Conservation (phyloP, 2,113 vertebrate species). For the Tupaia tana region DNA sequence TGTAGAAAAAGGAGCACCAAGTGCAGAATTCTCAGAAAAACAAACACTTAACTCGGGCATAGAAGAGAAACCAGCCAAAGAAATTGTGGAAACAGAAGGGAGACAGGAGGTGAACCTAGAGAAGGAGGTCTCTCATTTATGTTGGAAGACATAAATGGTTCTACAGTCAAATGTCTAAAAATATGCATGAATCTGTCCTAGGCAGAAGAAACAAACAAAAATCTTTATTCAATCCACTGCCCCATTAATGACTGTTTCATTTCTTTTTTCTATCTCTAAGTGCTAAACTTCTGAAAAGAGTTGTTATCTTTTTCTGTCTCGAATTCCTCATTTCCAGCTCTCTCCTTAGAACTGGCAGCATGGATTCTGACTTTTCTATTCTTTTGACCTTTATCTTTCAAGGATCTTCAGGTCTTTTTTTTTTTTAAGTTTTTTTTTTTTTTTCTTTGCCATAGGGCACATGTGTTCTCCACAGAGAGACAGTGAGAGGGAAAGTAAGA, state of each 20-base stretch:
- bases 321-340: not conserved
- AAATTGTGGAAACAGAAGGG: not conserved
- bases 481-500: no score
- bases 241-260: not conserved
- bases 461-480: no score
- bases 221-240: not conserved
- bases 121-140: not conserved
- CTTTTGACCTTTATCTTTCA: not conserved
- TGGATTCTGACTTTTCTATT: not conserved
- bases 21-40: conserved; percentile 8
- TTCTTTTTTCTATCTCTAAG: not conserved
- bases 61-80: not conserved
- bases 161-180: conserved; percentile 23
- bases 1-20: not conserved
- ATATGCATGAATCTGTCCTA: not conserved
- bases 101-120: not conserved
- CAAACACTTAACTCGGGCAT: not conserved
- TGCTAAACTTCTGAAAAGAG: conserved; percentile 34
- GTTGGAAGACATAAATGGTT: not conserved
- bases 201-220: not conserved
- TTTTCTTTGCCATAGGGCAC: no score
- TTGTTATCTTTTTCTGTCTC: conserved; percentile 7
- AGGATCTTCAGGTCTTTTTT: not conserved
- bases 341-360: not conserved
- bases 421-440: no score